Evolutionary conservation across 2,888 invertebrate species (phyloP).

Genomic region (Odontothrips loti): DNA sequence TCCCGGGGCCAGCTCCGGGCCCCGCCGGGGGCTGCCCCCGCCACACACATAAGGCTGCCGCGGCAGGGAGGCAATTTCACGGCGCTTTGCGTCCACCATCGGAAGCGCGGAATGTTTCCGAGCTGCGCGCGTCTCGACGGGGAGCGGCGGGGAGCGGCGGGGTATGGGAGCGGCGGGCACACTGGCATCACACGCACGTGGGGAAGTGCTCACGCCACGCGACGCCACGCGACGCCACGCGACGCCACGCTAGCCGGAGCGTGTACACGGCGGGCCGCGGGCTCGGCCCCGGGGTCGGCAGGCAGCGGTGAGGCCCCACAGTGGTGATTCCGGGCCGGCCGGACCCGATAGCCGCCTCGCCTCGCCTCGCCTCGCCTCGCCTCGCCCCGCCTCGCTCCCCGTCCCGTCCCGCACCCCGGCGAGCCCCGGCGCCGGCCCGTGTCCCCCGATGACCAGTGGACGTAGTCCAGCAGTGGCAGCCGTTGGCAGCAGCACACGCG

Average conservation of each 20-base stretch:
- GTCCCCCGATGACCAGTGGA: conserved; percentile 12
- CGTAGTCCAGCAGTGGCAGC: not conserved
- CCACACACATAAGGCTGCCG: not conserved
- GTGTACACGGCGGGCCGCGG: not conserved
- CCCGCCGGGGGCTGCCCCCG: not conserved
- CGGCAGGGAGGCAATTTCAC: conserved; percentile 7
- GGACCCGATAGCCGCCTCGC: not conserved
- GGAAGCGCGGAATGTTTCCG: conserved; percentile 20
- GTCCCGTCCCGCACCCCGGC: too few species aligned
- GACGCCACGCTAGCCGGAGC: not conserved
- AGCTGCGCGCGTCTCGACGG: not conserved
- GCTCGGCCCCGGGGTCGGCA: not conserved
- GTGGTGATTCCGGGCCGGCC: not conserved
- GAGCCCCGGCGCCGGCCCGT: not conserved
- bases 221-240: not conserved
- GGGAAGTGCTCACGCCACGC: not conserved
- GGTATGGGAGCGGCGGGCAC: not conserved
- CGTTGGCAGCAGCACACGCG: not conserved
- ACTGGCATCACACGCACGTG: not conserved
- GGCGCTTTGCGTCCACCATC: conserved; percentile 9
- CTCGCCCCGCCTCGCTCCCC: too few species aligned
- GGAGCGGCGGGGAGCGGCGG: not conserved
- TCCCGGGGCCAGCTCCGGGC: not conserved
- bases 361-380: too few species aligned
- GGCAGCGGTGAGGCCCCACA: not conserved